These are phyloP conservation scores for Neomorphus geoffroyi DNA, from an alignment of 2,797 vertebrate species.

Conservation along the genomic window DNA sequence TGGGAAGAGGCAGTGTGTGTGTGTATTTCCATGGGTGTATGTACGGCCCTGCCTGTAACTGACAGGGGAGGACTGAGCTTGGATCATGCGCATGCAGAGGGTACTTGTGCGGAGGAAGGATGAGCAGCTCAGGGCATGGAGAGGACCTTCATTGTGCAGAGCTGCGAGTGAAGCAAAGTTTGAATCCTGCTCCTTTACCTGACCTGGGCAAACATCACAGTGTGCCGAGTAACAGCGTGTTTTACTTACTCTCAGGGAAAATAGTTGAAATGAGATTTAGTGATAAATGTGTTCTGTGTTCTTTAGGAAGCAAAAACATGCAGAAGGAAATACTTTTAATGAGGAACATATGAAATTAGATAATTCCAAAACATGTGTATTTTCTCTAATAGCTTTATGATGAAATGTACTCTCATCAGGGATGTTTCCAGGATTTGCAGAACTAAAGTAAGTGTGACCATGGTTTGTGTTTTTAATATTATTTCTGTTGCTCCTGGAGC, in stretches of 20 bases:
- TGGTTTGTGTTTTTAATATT: neutral
- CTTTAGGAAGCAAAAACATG: neutral
- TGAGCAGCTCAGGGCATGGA: neutral
- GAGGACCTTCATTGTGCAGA: neutral
- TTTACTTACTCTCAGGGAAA: neutral
- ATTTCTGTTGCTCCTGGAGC: neutral
- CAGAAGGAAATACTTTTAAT: neutral
- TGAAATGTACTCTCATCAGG: neutral
- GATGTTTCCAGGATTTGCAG: neutral
- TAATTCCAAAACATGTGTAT: neutral
- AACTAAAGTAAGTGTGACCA: neutral
- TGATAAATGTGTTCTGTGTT: neutral
- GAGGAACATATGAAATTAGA: neutral
- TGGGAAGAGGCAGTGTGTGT: neutral
- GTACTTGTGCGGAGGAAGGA: neutral
- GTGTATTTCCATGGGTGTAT: neutral
- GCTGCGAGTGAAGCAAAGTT: neutral
- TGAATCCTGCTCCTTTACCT: neutral
- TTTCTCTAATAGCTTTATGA: neutral
- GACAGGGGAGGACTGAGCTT: neutral
- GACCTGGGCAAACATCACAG: neutral
- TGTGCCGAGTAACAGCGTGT: accelerated
- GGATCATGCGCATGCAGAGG: neutral
- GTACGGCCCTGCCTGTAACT: neutral
- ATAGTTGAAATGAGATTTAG: neutral